Evolutionary conservation across 35 echinoderm and acorn worm species (phyloP).

Genomic region (Patiria miniata): DNA sequence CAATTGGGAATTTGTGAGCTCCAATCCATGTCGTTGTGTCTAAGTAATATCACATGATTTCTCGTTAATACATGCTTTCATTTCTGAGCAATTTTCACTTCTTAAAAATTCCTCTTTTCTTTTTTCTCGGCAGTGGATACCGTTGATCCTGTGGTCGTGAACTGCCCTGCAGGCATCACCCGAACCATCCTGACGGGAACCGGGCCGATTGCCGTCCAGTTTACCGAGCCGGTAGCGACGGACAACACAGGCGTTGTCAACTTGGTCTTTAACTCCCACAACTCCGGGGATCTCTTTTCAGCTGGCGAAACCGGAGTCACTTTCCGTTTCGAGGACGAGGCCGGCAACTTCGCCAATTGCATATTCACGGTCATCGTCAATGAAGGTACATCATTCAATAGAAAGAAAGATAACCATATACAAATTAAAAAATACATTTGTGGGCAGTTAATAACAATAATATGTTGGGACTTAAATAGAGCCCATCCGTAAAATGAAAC

Average conservation of each 20-base stretch:
- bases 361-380: constrained; percentile 47
- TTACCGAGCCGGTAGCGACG: constrained; percentile 48
- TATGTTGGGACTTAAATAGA: too few species aligned
- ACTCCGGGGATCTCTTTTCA: constrained; percentile 32
- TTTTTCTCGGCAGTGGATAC: constrained; percentile 30
- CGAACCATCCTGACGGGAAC: constrained; percentile 25
- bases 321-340: constrained; percentile 41
- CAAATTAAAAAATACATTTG: too few species aligned
- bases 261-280: not conserved
- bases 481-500: too few species aligned
- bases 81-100: too few species aligned
- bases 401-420: too few species aligned
- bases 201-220: not conserved
- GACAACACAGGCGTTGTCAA: constrained; percentile 46
- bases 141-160: constrained; percentile 17
- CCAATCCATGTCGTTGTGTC: too few species aligned
- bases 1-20: too few species aligned
- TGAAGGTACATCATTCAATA: constrained; percentile 28
- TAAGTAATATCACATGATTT: too few species aligned
- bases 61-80: too few species aligned
- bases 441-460: too few species aligned
- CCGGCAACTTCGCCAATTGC: constrained; percentile 43
- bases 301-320: constrained; percentile 40
- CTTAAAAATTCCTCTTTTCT: not conserved
- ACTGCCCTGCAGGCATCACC: constrained; percentile 57